Evolutionary conservation across 2,113 vertebrate genomes (phyloP).

Genomic region (Gobio gobio): DNA sequence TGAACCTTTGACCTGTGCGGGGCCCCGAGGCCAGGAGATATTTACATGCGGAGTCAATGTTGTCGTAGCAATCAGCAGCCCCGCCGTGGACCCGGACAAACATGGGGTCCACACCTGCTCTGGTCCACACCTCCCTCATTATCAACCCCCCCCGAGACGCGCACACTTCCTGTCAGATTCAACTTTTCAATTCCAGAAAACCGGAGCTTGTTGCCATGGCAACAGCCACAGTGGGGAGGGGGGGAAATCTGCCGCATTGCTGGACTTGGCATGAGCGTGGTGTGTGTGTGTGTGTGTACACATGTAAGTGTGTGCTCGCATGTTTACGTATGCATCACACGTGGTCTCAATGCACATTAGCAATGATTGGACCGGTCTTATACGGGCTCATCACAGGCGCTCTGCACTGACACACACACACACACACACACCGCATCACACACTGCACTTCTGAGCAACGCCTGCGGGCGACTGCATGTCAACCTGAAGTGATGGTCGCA

Average conservation of each 20-base stretch:
- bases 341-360: slow-evolving; percentile 8
- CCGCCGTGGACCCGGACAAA: slow-evolving; percentile 58
- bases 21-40: slow-evolving; percentile 49
- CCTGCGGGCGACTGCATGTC: not conserved
- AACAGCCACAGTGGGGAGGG: slow-evolving; percentile 72
- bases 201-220: slow-evolving; percentile 80
- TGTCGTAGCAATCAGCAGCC: slow-evolving; percentile 57
- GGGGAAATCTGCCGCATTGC: slow-evolving; percentile 75
- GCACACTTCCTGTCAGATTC: slow-evolving; percentile 77
- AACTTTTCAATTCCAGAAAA: slow-evolving; percentile 76
- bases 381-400: not conserved
- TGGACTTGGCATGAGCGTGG: slow-evolving; percentile 67
- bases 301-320: not conserved
- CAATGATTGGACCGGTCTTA: not conserved
- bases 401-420: not conserved
- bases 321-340: not conserved
- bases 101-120: slow-evolving; percentile 44
- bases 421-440: slow-evolving; percentile 7
- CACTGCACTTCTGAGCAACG: not conserved
- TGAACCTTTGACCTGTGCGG: slow-evolving; percentile 63
- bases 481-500: not conserved
- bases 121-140: slow-evolving; percentile 13
- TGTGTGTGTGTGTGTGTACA: slow-evolving; percentile 47
- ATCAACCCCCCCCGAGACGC: slow-evolving; percentile 60
- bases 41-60: slow-evolving; percentile 64